Evolutionary conservation across 2,113 vertebrate species (phyloP), one percentile per base, ranked within the genome.

Genomic region (Montifringilla adamsi): DNA sequence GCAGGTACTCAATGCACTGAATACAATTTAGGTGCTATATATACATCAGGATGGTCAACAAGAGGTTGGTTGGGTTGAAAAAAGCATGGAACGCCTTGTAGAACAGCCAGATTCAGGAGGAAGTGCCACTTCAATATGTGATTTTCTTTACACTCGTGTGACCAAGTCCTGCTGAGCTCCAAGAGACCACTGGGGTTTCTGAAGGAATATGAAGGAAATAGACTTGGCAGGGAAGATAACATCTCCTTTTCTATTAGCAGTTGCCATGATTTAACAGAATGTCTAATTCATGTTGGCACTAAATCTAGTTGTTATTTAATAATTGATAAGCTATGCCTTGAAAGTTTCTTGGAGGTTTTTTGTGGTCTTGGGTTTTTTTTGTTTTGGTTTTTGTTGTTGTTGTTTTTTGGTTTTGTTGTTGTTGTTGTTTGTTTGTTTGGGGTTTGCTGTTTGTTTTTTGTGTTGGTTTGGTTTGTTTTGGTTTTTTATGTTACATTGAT

Each of bases 111-210:
- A 37, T 52, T 62, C 17, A 49, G 58, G 15, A 41, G 6, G 15
- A 84, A 84, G 12, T 1, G 10, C 9, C 2, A 0, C 9, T 58
- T 46, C 41, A 66, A 5, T 13, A 22, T 9, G 3, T 27, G 26
- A 26, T 64, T 74, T 21, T 43, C 31, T 49, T 13, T 30, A 60
- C 3, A 19, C 4, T 44, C 67, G 3, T 46, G 18, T 46, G 35
- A 67, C 3, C 15, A 35, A 72, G 49, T 47, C 14, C 31, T 87
- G 11, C 7, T 69, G 23, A 66, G 5, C 30, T 63, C 23, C 7
- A 37, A 31, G 35, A 46, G 12, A 75, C 9, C 39, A 18, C 27
- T 30, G 6, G 8, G 1, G 26, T 68, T 55, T 79, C 20, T 33
- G 18, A 6, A 4, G 10, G 2, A 55, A 50, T 41, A 6, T 67